Conservation (phyloP, 2,888 invertebrate genomes). For the Tetranychus piercei region DNA sequence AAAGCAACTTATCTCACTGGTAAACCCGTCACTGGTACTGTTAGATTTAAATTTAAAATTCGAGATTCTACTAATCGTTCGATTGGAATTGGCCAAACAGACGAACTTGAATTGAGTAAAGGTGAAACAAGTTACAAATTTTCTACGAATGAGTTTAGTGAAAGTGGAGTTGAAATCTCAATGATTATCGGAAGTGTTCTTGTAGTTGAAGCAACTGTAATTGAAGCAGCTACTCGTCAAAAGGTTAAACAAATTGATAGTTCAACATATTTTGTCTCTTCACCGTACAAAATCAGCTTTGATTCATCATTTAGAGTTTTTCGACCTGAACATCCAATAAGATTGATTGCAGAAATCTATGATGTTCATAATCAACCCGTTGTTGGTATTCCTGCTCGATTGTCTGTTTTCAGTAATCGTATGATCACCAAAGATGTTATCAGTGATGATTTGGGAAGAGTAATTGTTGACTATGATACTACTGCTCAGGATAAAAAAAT, state of each 20-base stretch:
- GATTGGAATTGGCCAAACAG: conserved; percentile 17
- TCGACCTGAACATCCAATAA: conserved; percentile 11
- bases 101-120: conserved; percentile 9
- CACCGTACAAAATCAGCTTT: conserved; percentile 18
- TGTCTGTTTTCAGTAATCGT: conserved; percentile 15
- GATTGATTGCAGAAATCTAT: conserved; percentile 5
- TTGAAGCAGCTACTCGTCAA: conserved; percentile 23
- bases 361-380: conserved; percentile 17
- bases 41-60: conserved; percentile 22
- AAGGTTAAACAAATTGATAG: conserved; percentile 21
- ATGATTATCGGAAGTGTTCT: conserved; percentile 14
- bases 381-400: conserved; percentile 13
- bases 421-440: background rate
- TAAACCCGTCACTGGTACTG: conserved; percentile 23
- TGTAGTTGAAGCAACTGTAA: conserved; percentile 25
- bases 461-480: background rate
- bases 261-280: conserved; percentile 19
- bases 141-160: conserved; percentile 10
- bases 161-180: background rate
- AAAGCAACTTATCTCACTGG: conserved; percentile 20
- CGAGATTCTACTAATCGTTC: conserved; percentile 16
- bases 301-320: conserved; percentile 15
- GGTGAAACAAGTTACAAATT: conserved; percentile 15
- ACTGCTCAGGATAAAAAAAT: background rate
- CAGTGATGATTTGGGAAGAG: background rate